Conservation (phyloP, 2,888 invertebrate genomes). For the Aphidius colemani region DNA sequence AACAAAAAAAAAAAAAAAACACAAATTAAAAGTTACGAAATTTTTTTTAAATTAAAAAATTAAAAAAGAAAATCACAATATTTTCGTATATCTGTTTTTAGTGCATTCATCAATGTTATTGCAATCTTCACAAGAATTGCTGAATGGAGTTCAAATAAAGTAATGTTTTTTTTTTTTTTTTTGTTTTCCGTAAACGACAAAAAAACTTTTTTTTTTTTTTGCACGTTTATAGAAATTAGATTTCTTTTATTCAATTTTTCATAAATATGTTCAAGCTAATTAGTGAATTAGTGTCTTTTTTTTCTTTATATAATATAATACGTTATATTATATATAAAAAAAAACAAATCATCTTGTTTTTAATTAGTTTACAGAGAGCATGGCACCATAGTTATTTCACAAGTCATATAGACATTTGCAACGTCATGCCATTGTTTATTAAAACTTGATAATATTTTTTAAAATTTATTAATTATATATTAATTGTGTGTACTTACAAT, state of each 20-base stretch:
- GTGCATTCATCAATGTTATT: slow-evolving; percentile 28
- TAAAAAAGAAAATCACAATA: too few relatives aligned
- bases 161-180: slow-evolving; percentile 32
- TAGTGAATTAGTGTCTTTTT: too few relatives aligned
- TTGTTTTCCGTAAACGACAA: slow-evolving; percentile 34
- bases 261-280: too few relatives aligned
- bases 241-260: background rate
- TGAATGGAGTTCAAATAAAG: slow-evolving; percentile 36
- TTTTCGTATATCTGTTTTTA: slow-evolving; percentile 13
- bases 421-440: too few relatives aligned
- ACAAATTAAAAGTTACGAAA: background rate
- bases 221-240: slow-evolving; percentile 11
- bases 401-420: too few relatives aligned
- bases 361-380: too few relatives aligned
- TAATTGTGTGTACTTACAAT: background rate
- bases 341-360: too few relatives aligned
- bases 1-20: slow-evolving; percentile 1
- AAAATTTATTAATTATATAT: background rate
- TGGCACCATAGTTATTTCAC: too few relatives aligned
- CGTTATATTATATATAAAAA: too few relatives aligned
- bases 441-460: slow-evolving; percentile 3
- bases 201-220: slow-evolving; percentile 19
- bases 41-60: background rate
- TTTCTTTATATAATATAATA: too few relatives aligned
- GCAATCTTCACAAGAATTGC: slow-evolving; percentile 30